Base-by-base conservation (phyloP, 2,888 invertebrate species). In the Daptonema setosum region DNA sequence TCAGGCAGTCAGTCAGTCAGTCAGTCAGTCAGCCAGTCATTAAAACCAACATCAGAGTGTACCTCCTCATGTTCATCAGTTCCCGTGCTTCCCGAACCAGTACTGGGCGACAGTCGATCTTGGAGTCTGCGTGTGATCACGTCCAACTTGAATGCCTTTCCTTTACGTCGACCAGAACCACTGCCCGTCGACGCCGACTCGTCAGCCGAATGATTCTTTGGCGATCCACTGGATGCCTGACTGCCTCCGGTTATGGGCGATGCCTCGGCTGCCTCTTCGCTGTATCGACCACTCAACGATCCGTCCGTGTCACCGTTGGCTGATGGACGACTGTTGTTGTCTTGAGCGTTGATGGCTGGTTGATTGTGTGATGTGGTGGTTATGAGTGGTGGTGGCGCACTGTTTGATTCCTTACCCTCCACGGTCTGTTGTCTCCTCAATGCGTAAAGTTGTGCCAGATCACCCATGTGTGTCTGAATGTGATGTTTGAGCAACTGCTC, bases 81-180 rank as follows among this genome's bases (percentile, higher is more conserved):
- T 2, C 29, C 30, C 3, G 58, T 60, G 8, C 24, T n/a, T 45
- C n/a, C 28, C 53, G 53, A 35, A 17, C 52, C 45, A 2, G 20
- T n/a, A n/a, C n/a, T 25, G 24, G 45, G 29, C 57, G 57, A 58
- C 56, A 57, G 57, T 50, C 65, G 65, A 26, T 58, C 62, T 30
- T 60, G 64, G 45, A 67, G 60, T 8, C 60, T 47, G 30, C 58
- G 60, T 8, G 63, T 60, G 56, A 68, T 66, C 41, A 64, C 62
- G 61, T 87, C 85, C 55, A 88, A 73, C 65, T 85, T 86, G 65
- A 81, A 81, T 0, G 87, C 85, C 54, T 81, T 81, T 0, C 87
- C 87, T 73, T 90, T 91, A 63, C 90, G 80, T 26, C 87, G 79
- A 35, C 35, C 8, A 8, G 8, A 35, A 35, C 45, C 45, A 45